Conservation (phyloP, 2,888 invertebrate species). For the Epiblema foenella region DNA sequence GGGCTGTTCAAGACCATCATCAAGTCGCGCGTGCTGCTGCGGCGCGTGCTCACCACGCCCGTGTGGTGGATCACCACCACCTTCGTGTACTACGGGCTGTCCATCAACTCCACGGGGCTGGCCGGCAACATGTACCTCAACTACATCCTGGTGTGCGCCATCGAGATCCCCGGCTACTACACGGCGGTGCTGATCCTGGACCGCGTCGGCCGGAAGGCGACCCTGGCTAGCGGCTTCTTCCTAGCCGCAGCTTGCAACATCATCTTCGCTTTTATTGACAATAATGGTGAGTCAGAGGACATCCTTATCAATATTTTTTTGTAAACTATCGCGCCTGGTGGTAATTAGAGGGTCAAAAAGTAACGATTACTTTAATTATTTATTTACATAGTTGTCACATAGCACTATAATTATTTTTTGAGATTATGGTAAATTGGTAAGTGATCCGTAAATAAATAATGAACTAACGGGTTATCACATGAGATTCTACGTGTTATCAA, state of each 20-base stretch:
- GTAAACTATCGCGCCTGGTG: no score
- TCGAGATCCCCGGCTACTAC: conserved; percentile 90
- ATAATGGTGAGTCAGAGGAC: conserved; percentile 73
- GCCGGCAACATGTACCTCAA: conserved; percentile 90
- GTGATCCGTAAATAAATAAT: neutral
- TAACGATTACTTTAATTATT: no score
- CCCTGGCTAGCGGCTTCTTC: conserved; percentile 84
- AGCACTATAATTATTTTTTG: neutral
- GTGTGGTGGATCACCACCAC: conserved; percentile 92
- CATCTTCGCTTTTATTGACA: conserved; percentile 71
- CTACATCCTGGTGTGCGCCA: conserved; percentile 86
- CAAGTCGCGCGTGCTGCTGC: conserved; percentile 78
- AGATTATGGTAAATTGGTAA: neutral
- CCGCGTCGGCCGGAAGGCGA: conserved; percentile 85
- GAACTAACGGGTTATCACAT: conserved; percentile 17
- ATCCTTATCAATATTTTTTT: no score
- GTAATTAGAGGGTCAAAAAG: no score
- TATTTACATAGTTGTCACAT: neutral
- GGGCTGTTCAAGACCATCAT: conserved; percentile 64
- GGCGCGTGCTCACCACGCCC: conserved; percentile 87
- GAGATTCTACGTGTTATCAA: neutral
- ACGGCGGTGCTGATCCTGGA: conserved; percentile 86
- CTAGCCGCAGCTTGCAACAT: conserved; percentile 82
- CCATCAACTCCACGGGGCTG: conserved; percentile 89
- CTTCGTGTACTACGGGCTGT: conserved; percentile 91